Evolutionary conservation across 2,797 vertebrate genomes (phyloP), one percentile per base, ranked within the genome.

Genomic region (Falco cherrug): DNA sequence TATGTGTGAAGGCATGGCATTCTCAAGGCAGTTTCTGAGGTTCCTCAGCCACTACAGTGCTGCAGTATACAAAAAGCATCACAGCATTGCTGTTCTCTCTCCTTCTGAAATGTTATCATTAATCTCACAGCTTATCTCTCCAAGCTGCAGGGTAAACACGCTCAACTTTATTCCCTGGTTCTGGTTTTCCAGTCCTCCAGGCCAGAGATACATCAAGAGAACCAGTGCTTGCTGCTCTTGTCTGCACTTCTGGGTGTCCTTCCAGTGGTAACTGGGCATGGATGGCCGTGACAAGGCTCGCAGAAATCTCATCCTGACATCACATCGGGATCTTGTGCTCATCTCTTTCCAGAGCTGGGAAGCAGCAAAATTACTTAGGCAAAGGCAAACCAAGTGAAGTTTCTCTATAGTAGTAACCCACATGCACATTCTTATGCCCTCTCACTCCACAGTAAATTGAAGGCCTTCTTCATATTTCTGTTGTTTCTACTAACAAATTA

Each of bases 281-380:
- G 39, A 75, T 14, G 35, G 33, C 64, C 35, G 56, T 0, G 0
- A 43, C 5, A 31, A 67, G 33, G 12, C 33, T 56, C 14, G 2
- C 16, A 39, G 7, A 75, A 54, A 47, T 37, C n/a, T 56, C 61
- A 59, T 13, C 39, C 43, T 25, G 5, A 41, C 47, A 9, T 26
- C 28, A 29, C 1, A 5, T 9, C 39, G 11, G 19, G 26, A 60
- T 39, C 41, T 64, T 33, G 21, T 54, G 39, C 53, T 37, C 11
- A 33, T 29, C 10, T 59, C 50, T 48, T 25, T 47, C 43, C 57
- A 82, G 22, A 87, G 53, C 9, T 37, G n/a, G 8, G 41, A 90
- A 78, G 48, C 31, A 93, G 22, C 35, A 59, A 45, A 81, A 13
- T 9, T 51, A 59, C 17, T 74, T 16, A 78, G 25, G 56, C 33